Evolutionary conservation across 1,140 invertebrate genomes (phyloP), one percentile per base, ranked within the genome.

Genomic region (Leucophenga varia): DNA sequence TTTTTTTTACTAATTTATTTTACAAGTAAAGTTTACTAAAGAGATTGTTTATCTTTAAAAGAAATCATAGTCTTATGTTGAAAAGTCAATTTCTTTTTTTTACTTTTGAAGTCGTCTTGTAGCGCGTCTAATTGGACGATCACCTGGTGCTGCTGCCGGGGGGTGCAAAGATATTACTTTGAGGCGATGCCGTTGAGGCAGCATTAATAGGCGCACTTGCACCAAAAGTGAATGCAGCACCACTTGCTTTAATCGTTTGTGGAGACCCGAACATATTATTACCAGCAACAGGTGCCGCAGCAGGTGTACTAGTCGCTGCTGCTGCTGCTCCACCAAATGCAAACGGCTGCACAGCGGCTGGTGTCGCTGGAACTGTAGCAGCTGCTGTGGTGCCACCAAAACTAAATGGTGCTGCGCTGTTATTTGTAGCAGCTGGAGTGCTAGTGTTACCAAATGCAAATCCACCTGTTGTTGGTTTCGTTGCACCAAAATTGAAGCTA

Each of bases 21-120:
- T n/a, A n/a, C n/a, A n/a, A n/a, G n/a, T n/a, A n/a, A n/a, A n/a
- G n/a, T n/a, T n/a, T n/a, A n/a, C n/a, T n/a, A n/a, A n/a, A n/a
- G n/a, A n/a, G n/a, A n/a, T n/a, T n/a, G n/a, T n/a, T n/a, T n/a
- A n/a, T n/a, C n/a, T n/a, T n/a, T n/a, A n/a, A n/a, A n/a, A n/a
- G n/a, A n/a, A n/a, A n/a, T n/a, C n/a, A n/a, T n/a, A n/a, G n/a
- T n/a, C n/a, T n/a, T n/a, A n/a, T n/a, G n/a, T n/a, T n/a, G n/a
- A n/a, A n/a, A n/a, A n/a, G n/a, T n/a, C n/a, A n/a, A n/a, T n/a
- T n/a, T n/a, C n/a, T 28, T 28, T 9, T 2, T 16, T 10, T 35
- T 63, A 67, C 37, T 65, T 65, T 10, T 67, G 63, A 3, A 65
- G 39, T 0, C 63, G 63, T 3, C 63, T 22, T 1, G 63, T 63